Evolutionary conservation across 1,140 invertebrate genomes (phyloP).

Genomic region (Lepidurus packardi): DNA sequence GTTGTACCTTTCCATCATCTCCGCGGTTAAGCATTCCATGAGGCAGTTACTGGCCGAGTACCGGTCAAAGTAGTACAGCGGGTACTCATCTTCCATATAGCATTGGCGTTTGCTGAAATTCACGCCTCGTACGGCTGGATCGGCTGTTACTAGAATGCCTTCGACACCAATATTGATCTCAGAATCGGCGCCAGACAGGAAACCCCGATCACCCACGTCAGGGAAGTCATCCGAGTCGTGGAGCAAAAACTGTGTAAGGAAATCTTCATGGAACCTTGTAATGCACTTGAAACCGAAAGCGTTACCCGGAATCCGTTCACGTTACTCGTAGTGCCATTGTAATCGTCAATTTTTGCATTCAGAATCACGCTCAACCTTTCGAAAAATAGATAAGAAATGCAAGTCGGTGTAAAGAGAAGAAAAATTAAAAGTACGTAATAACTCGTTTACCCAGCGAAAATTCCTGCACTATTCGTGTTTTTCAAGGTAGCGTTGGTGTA

Average conservation of each 20-base stretch:
- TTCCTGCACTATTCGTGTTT: constrained; percentile 3
- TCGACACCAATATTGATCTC: constrained; percentile 29
- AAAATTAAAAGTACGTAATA: background rate
- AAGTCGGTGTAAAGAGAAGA: background rate
- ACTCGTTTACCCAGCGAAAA: background rate
- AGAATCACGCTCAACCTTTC: background rate
- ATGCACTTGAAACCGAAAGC: background rate
- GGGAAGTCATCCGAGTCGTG: constrained; percentile 35
- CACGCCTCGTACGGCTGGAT: constrained; percentile 26
- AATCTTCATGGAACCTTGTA: too few species aligned
- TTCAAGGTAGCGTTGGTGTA: background rate
- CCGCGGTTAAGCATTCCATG: constrained; percentile 31
- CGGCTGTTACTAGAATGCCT: constrained; percentile 22
- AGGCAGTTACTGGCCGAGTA: constrained; percentile 34
- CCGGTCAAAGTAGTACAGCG: background rate
- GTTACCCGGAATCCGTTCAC: constrained; percentile 30
- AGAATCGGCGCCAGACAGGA: constrained; percentile 31
- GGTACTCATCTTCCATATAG: constrained; percentile 29
- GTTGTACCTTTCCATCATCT: constrained; percentile 29
- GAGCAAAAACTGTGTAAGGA: constrained; percentile 40
- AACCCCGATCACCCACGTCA: constrained; percentile 30
- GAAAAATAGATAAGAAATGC: background rate
- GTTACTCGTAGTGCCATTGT: constrained; percentile 25
- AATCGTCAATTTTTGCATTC: constrained; percentile 28
- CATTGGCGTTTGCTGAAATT: constrained; percentile 32